These are phyloP conservation scores for Cheilosia soror DNA, from an alignment of 2,888 invertebrate genomes.

Conservation along the genomic window DNA sequence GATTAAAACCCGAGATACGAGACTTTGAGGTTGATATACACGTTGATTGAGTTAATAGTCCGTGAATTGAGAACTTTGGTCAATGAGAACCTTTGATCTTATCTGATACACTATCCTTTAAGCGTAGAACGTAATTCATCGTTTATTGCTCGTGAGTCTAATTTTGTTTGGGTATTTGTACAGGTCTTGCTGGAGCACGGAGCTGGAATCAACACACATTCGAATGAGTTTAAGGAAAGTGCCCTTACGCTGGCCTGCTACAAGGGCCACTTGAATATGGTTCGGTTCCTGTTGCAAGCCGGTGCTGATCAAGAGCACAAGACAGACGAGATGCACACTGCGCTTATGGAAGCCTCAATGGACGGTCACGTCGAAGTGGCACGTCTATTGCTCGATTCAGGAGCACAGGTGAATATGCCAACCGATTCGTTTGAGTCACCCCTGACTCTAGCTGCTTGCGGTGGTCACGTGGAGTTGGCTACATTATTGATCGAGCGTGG, in stretches of 20 bases:
- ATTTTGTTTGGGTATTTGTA: constrained; percentile 46
- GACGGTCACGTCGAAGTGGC: constrained; percentile 99
- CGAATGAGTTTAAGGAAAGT: constrained; percentile 99
- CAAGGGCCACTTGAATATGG: constrained; percentile 98
- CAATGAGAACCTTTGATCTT: constrained; percentile 84
- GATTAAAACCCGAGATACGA: constrained; percentile 88
- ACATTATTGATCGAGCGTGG: constrained; percentile 97
- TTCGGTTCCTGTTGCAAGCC: constrained; percentile 96
- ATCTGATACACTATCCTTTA: constrained; percentile 81
- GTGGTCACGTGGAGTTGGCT: constrained; percentile 98
- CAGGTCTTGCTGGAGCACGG: constrained; percentile 94
- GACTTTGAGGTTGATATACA: constrained; percentile 78
- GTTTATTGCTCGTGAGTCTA: not conserved
- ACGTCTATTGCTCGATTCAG: constrained; percentile 95
- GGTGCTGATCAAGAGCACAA: constrained; percentile 99
- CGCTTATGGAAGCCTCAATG: constrained; percentile 99
- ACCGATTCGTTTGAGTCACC: constrained; percentile 99
- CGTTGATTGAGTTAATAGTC: constrained; percentile 81
- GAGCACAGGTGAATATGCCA: constrained; percentile 99
- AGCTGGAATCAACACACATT: constrained; percentile 99
- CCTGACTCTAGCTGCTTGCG: constrained; percentile 98
- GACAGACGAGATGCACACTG: constrained; percentile 99
- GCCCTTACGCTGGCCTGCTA: constrained; percentile 97
- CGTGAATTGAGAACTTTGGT: constrained; percentile 74
- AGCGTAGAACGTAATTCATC: constrained; percentile 16